Evolutionary conservation across 2,797 vertebrate genomes (phyloP), one percentile per base, ranked within the genome.

Genomic region (Enteromius mattozi): DNA sequence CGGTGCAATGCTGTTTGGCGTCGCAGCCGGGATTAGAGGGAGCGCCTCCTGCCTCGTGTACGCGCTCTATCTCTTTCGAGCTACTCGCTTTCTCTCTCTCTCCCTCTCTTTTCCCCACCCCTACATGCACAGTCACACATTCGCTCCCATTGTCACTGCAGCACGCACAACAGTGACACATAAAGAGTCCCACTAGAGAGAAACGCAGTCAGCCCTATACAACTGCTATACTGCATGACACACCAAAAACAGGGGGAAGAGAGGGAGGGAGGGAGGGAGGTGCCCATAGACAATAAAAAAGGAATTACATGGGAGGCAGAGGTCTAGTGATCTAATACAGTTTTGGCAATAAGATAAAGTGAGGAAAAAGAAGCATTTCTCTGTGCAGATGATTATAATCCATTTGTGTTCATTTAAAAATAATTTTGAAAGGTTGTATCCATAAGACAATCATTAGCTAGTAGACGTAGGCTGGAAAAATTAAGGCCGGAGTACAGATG

Each of bases 1-100:
- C 87, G 81, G 84, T 86, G 84, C 86, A 87, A 72, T 86, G 87
- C 89, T 85, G 87, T 86, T 81, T 85, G 86, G 86, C 51, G 82
- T 86, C 82, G 86, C 86, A 87, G 86, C 78, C 83, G 37, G n/a
- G 78, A 86, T 54, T 51, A 80, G 86, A 79, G 71, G 78, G 82
- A 83, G 66, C 87, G 76, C 69, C 87, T 88, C 81, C 81, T 83
- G 78, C 74, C 77, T 86, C 80, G 61, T 79, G 71, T 47, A 42
- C 65, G 0, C 47, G 54, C 78, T 72, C 66, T 76, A 30, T 80
- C 78, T 75, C 59, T 76, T 75, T 66, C 78, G 51, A 33, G 63
- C 49, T 59, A 54, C 76, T 21, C 17, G 4, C 82, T 42, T 30
- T 71, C 69, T 49, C 68, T 82, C 86, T 30, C 40, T 33, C 77